Percentiles rank a stretch among this genome's conserved stretches.
Evolutionary conservation across 1,140 invertebrate genomes (phyloP).

Genomic region (Plectrocnemia conspersa): DNA sequence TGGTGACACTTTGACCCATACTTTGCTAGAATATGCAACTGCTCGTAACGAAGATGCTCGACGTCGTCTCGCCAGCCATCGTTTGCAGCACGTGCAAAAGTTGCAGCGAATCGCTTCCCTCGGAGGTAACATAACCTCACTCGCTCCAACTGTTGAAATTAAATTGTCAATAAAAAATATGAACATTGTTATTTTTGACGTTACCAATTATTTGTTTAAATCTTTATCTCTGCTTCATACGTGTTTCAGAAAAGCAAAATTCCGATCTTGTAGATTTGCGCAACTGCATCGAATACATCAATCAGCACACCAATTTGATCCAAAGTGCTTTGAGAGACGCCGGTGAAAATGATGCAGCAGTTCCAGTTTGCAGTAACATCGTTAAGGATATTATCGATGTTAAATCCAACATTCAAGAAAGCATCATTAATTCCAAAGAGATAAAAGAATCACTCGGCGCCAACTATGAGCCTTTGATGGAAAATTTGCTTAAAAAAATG

Average conservation of each 20-base stretch:
- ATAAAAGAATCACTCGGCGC: conserved; percentile 30
- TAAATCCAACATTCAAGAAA: conserved; percentile 29
- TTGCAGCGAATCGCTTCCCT: no score
- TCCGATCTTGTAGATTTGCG: conserved; percentile 30
- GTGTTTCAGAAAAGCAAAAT: conserved; percentile 30
- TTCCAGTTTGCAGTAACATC: conserved; percentile 29
- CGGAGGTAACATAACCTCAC: no score
- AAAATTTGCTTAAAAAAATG: conserved; percentile 34
- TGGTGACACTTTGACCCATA: no score
- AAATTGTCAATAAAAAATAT: neutral
- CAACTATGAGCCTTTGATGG: conserved; percentile 33
- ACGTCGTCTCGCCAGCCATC: no score
- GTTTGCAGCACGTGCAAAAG: no score
- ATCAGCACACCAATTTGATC: conserved; percentile 30
- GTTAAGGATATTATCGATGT: conserved; percentile 31
- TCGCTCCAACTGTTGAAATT: no score
- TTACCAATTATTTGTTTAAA: neutral
- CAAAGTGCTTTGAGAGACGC: conserved; percentile 31
- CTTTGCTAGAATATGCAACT: no score
- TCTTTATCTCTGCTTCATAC: no score
- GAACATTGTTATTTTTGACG: neutral
- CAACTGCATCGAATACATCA: conserved; percentile 33
- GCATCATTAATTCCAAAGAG: conserved; percentile 30
- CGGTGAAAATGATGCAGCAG: conserved; percentile 24
- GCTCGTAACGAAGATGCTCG: no score